Evolutionary conservation across 2,113 vertebrate genomes (phyloP).

Genomic region (Carollia perspicillata): DNA sequence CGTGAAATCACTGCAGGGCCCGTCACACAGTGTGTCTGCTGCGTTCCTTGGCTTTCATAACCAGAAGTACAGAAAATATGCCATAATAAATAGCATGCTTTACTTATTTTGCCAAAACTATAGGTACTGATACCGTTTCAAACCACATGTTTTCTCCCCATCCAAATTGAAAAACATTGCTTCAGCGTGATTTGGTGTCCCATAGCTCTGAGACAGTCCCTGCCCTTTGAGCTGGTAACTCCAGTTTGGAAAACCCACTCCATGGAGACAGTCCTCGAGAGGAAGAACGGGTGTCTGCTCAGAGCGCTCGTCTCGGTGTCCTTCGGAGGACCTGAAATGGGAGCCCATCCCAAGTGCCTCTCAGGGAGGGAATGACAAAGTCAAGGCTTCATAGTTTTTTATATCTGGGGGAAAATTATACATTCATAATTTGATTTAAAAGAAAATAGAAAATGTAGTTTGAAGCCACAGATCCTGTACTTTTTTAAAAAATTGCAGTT

Average conservation of each 20-base stretch:
- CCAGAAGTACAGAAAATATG: neutral
- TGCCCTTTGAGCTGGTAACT: neutral
- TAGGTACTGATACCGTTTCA: neutral
- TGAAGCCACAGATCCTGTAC: neutral
- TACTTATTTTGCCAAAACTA: neutral
- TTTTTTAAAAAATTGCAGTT: neutral
- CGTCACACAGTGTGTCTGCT: neutral
- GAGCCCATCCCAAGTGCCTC: neutral
- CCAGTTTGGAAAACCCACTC: neutral
- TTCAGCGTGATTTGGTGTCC: neutral
- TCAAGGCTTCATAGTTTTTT: neutral
- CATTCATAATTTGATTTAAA: constrained; percentile 13
- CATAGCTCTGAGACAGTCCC: neutral
- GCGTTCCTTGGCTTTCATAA: neutral
- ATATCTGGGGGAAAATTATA: neutral
- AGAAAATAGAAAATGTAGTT: neutral
- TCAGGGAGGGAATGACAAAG: neutral
- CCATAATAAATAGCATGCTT: neutral
- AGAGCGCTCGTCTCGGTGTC: neutral
- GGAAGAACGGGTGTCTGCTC: neutral
- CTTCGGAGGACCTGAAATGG: neutral
- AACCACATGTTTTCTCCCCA: neutral
- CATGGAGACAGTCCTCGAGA: neutral
- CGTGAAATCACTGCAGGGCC: neutral
- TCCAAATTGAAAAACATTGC: neutral